phyloP scores from a whole-genome alignment of 2,113 vertebrate genomes.

The Lophura nycthemera region DNA sequence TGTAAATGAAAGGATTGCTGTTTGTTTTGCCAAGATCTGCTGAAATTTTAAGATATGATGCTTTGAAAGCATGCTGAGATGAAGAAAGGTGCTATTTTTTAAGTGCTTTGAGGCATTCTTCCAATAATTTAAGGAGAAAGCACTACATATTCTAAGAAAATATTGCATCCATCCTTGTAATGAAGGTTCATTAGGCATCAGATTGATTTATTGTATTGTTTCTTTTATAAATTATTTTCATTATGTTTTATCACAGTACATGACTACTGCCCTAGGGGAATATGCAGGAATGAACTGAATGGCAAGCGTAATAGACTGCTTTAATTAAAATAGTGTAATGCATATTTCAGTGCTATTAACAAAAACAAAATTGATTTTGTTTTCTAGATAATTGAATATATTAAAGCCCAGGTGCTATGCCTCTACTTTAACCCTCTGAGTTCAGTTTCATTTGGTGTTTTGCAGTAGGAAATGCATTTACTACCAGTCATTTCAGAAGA shows the following conservation, averaged over 20 bases:
- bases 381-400: constrained; percentile 78
- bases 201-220: constrained; percentile 78
- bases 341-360: constrained; percentile 78
- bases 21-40: constrained; percentile 23
- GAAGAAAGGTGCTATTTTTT: constrained; percentile 13
- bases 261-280: constrained; percentile 74
- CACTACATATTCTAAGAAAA: neutral
- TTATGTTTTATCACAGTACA: constrained; percentile 78
- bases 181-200: constrained; percentile 70
- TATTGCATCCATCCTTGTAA: constrained; percentile 59
- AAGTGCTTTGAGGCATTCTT: constrained; percentile 47
- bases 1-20: constrained; percentile 6
- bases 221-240: constrained; percentile 79
- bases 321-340: constrained; percentile 82
- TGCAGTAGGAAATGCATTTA: neutral
- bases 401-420: constrained; percentile 61
- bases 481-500: neutral
- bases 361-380: constrained; percentile 79
- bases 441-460: neutral
- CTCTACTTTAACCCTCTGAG: constrained; percentile 64
- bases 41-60: neutral
- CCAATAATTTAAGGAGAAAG: constrained; percentile 46
- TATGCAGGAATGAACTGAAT: constrained; percentile 73
- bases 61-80: constrained; percentile 27
- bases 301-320: constrained; percentile 72